Base-by-base conservation (phyloP, 2,113 vertebrate genomes). In the Syngnathoides biaculeatus region DNA sequence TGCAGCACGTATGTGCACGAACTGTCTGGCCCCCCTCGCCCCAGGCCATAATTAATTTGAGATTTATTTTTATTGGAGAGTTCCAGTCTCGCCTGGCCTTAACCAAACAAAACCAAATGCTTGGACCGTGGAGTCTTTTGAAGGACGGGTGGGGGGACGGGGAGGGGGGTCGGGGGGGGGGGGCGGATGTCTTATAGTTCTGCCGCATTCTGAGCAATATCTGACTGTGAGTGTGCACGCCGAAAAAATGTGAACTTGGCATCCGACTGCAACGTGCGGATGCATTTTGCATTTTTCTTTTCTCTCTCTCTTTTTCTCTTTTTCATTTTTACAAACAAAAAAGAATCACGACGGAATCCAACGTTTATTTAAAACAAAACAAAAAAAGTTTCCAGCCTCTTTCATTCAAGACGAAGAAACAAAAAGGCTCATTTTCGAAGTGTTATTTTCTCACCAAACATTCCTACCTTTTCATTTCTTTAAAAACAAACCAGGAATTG, bases 51-150 rank as follows among this genome's bases (percentile, higher is more conserved):
- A 98, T 98, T 98, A 96, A 98, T 98, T 95, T 95, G 95, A 96
- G 95, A 97, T 98, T 96, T 98, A 96, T 98, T 98, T 98, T 95
- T 95, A 95, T 96, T 98, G 95, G 95, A 96, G 94, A 94, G 93
- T 92, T 89, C 90, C 86, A 93, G 94, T 95, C 95, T 97, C 95
- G 93, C 93, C 92, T 94, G 95, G 94, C 94, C 95, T 98, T 95
- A 96, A 94, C 93, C 93, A 98, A 98, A 98, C 95, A 98, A 94
- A 94, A 93, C 94, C 92, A 87, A 89, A 94, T 91, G 90, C 47
- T 91, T 81, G 91, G 92, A 93, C 92, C 91, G 90, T 91, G 90
- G 94, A 95, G 94, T 93, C 92, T 92, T 94, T 93, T 93, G 93
- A 95, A 94, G 92, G 92, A 90, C n/a, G n/a, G n/a, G n/a, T n/a